Evolutionary conservation across 2,113 vertebrate species (phyloP).

Genomic region (Leptobrachium ailaonicum): DNA sequence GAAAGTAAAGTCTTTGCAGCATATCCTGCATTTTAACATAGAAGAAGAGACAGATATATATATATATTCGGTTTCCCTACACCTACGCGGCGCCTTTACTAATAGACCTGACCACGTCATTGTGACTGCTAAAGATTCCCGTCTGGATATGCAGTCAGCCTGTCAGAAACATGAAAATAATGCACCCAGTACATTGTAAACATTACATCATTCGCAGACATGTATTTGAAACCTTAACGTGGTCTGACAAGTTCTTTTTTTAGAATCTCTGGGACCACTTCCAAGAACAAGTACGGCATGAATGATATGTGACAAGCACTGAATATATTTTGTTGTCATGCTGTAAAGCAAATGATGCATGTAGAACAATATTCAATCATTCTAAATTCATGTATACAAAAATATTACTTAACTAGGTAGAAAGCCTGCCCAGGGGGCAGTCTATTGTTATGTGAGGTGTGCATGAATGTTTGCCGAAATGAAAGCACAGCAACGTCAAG

Average conservation of each 20-base stretch:
- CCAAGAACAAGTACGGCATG: constrained; percentile 52
- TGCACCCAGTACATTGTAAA: constrained; percentile 54
- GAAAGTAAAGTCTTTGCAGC: no score
- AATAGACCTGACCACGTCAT: constrained; percentile 24
- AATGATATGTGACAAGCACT: not conserved
- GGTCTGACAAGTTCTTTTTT: constrained; percentile 39
- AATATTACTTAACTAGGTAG: no score
- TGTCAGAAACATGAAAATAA: constrained; percentile 54
- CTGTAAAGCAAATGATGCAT: not conserved
- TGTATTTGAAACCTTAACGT: constrained; percentile 49
- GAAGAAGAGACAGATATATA: no score
- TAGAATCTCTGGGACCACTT: constrained; percentile 49
- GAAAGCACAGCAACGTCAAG: no score
- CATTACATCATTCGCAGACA: constrained; percentile 42
- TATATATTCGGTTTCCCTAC: not conserved
- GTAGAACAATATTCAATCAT: no score
- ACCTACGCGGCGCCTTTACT: not conserved
- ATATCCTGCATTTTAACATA: no score
- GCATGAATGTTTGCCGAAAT: no score
- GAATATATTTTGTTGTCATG: not conserved
- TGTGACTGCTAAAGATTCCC: constrained; percentile 23
- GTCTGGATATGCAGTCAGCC: constrained; percentile 5
- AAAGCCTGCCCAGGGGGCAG: no score
- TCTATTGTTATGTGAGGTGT: no score
- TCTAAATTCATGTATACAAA: no score